Evolutionary conservation across 1,140 invertebrate genomes (phyloP), one percentile per base, ranked within the genome.

Genomic region (Adoxophyes honmai): DNA sequence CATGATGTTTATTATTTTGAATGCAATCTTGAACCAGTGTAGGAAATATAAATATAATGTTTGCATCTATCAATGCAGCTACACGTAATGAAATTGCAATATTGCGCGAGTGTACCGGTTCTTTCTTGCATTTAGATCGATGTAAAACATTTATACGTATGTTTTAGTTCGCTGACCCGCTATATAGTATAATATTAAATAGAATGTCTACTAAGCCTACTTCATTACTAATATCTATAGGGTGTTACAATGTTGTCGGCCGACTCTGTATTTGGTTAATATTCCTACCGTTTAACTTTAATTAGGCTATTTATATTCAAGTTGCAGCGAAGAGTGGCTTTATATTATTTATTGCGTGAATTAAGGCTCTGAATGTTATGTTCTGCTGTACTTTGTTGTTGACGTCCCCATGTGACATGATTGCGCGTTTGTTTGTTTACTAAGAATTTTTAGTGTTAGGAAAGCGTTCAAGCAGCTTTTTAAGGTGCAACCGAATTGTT

Each of bases 261-360:
- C 54, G 28, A 51, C 64, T 59, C 57, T 66, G 70, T 74, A 75
- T 80, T 76, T 75, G 68, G 68, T 75, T 80, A 73, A 75, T 79
- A 75, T 78, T 70, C 64, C 57, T 60, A 64, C 61, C 74, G 75
- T 75, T 83, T 80, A 80, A 81, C 60, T 76, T 82, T 85, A 85
- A 85, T 85, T 82, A 79, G 64, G 61, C 75, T 73, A 85, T 85
- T 85, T 85, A 80, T 82, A 85, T 82, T 85, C 79, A 85, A 82
- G 73, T 85, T 81, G 79, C 76, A 81, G 57, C 72, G 78, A 82
- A 82, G 75, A 82, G 73, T 72, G 75, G 73, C 55, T 73, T 66
- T 82, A 68, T 82, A 82, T 82, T 81, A 85, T 85, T 85, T 81
- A 85, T 81, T 69, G 66, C 69, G 60, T 57, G 68, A 79, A 79